These are phyloP conservation scores for Thryonomys swinderianus DNA, from an alignment of 2,113 vertebrate genomes.

Conservation along the genomic window DNA sequence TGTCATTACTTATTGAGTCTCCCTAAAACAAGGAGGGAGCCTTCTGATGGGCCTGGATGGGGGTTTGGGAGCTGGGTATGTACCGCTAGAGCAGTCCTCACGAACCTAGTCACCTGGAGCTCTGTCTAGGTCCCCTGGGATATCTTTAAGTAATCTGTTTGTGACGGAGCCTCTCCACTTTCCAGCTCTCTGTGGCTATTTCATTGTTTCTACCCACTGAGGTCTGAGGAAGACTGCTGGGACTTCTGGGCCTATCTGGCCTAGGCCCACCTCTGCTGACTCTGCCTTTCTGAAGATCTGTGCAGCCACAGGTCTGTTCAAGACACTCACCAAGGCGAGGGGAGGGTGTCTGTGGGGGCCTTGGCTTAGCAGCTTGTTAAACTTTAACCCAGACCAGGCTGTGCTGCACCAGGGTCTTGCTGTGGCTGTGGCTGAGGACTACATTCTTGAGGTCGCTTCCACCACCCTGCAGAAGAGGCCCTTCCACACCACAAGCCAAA, in stretches of 20 bases:
- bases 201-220: background rate
- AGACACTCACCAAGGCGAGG: background rate
- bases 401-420: fast-evolving
- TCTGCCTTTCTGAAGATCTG: background rate
- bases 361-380: background rate
- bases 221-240: background rate
- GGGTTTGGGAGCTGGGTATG: too few relatives aligned
- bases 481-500: slow-evolving; percentile 51
- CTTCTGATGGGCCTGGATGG: background rate
- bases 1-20: background rate
- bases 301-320: background rate
- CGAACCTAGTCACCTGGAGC: background rate
- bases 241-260: background rate
- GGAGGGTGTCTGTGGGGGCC: background rate
- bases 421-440: slow-evolving; percentile 1
- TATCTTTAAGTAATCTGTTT: background rate
- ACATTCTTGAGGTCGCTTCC: slow-evolving; percentile 44
- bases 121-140: background rate
- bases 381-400: background rate
- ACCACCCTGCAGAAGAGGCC: background rate
- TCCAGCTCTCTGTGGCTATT: background rate
- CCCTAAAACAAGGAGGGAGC: background rate
- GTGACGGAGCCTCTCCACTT: background rate
- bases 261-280: background rate
- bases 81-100: background rate